phyloP scores from a whole-genome alignment of 1,140 invertebrate genomes.

The Leptestheria dahalacensis region DNA sequence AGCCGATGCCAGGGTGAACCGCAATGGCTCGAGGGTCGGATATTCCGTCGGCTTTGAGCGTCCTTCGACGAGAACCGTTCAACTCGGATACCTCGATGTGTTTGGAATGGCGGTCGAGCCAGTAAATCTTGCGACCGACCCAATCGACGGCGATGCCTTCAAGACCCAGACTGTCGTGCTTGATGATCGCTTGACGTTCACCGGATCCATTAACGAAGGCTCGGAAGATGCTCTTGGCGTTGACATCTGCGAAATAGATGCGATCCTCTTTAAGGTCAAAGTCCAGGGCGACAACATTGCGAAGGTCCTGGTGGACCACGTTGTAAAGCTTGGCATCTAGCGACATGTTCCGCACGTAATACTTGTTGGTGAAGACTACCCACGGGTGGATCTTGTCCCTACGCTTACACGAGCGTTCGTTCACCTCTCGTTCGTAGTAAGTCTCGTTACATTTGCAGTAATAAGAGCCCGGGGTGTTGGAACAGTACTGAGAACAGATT shows the following conservation, averaged over 20 bases:
- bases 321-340: slow-evolving; percentile 70
- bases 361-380: slow-evolving; percentile 94
- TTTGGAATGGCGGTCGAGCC: slow-evolving; percentile 90
- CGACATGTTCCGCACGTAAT: slow-evolving; percentile 92
- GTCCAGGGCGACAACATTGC: slow-evolving; percentile 92
- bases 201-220: slow-evolving; percentile 35
- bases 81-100: slow-evolving; percentile 80
- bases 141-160: slow-evolving; percentile 96
- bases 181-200: slow-evolving; percentile 64
- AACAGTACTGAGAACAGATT: slow-evolving; percentile 85
- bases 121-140: slow-evolving; percentile 91
- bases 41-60: slow-evolving; percentile 55
- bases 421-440: slow-evolving; percentile 70
- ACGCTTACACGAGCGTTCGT: slow-evolving; percentile 80
- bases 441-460: slow-evolving; percentile 91
- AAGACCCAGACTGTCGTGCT: slow-evolving; percentile 82
- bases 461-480: slow-evolving; percentile 86
- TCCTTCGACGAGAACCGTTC: slow-evolving; percentile 79
- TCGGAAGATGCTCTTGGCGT: slow-evolving; percentile 78
- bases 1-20: slow-evolving; percentile 86
- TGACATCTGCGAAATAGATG: slow-evolving; percentile 89
- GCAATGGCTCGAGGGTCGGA: slow-evolving; percentile 84
- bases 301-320: slow-evolving; percentile 82
- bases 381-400: slow-evolving; percentile 69
- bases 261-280: slow-evolving; percentile 71